Evolutionary conservation across 2,888 invertebrate species (phyloP), one percentile per base, ranked within the genome.

Genomic region (Ethmia dodecea): DNA sequence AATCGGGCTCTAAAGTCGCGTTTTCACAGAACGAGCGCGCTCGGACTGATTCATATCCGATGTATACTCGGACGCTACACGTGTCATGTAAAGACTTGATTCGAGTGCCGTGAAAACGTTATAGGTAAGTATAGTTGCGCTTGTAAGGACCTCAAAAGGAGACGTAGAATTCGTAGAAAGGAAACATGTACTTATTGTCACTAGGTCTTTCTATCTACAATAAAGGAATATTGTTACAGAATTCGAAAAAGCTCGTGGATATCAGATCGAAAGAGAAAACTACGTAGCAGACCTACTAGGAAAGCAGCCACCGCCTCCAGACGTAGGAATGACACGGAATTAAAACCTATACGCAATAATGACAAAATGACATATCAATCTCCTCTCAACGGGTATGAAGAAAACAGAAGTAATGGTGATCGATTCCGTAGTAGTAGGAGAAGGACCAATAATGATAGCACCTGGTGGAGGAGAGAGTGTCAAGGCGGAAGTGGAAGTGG

Each of bases 231-330:
- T 64, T 62, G 43, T 68, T 69, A 25, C 69, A 92, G 92, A 64
- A 46, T 92, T 93, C 53, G 86, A 89, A 57, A 67, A 62, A 12
- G 92, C 92, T 2, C 89, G 93, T 5, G 93, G 93, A 0, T 89
- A 93, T 58, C 52, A 80, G 40, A 91, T 93, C 18, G 92, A 93
- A 66, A 86, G 92, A 6, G 51, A 70, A 1, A 87, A 86, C 42
- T 93, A 91, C 55, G 49, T 88, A 35, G 62, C 75, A 9, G 77
- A 81, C 47, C 44, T 89, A 36, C 42, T 75, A 33, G 68, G 71
- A 2, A 43, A 36, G 1, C 34, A 44, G 9, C 52, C 53, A 5
- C 61, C 60, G 1, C 58, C 55, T 3, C 63, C 74, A 1, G 62
- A 70, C 26, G 33, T 67, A 10, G 63, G 70, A 10, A 38, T 45